phyloP scores from a whole-genome alignment of 2,888 invertebrate genomes.

The Operophtera brumata region DNA sequence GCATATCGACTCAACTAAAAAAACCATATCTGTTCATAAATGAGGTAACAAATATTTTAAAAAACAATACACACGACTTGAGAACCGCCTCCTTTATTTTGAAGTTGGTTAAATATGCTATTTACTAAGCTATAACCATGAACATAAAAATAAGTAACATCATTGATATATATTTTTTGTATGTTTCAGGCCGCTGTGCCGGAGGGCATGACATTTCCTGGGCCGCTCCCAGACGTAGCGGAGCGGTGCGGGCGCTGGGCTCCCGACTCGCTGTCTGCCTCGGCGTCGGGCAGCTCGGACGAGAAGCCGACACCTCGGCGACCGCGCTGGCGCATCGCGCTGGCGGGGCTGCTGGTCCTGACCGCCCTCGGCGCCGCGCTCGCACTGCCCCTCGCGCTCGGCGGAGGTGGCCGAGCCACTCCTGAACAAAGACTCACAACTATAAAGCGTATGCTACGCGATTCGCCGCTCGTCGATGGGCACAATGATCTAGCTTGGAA shows the following conservation, averaged over 20 bases:
- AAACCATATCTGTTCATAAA: no score
- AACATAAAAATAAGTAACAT: no score
- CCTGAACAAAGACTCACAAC: conserved; percentile 84
- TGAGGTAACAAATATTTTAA: no score
- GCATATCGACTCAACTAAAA: no score
- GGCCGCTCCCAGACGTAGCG: conserved; percentile 77
- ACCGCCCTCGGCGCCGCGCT: conserved; percentile 81
- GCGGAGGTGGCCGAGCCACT: conserved; percentile 71
- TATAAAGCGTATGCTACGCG: conserved; percentile 83
- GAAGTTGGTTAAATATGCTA: no score
- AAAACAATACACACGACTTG: no score
- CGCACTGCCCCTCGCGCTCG: conserved; percentile 79
- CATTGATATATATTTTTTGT: conserved; percentile 20
- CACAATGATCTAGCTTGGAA: conserved; percentile 96
- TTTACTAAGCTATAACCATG: no score
- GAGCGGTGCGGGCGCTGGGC: conserved; percentile 78
- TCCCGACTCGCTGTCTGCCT: conserved; percentile 73
- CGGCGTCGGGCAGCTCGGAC: conserved; percentile 75
- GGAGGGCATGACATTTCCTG: conserved; percentile 76
- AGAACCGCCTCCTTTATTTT: no score
- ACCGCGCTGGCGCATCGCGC: conserved; percentile 78
- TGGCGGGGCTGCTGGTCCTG: conserved; percentile 81
- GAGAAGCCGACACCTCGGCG: conserved; percentile 77
- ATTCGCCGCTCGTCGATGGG: conserved; percentile 87
- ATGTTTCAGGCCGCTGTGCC: conserved; percentile 74